These are phyloP conservation scores for Ptychoptera contaminata DNA, from an alignment of 2,888 invertebrate species.

Conservation along the genomic window DNA sequence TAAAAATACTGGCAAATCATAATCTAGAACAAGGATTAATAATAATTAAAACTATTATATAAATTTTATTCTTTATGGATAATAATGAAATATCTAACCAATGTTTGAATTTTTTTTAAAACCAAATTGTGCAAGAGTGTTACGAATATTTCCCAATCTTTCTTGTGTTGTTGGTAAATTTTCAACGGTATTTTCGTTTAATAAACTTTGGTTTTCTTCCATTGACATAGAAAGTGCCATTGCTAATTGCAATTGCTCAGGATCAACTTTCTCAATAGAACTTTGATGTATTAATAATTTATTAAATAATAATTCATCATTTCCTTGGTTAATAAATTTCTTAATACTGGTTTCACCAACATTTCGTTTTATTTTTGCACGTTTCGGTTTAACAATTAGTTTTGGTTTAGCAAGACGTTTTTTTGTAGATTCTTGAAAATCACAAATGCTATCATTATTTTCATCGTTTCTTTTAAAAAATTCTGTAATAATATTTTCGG, in stretches of 20 bases:
- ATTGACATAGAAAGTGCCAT: slow-evolving; percentile 48
- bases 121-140: slow-evolving; percentile 44
- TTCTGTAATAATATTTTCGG: background rate
- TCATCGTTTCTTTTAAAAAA: background rate
- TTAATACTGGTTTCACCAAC: background rate
- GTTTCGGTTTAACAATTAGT: background rate
- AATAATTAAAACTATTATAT: background rate
- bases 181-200: background rate
- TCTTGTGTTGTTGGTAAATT: slow-evolving; percentile 4
- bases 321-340: slow-evolving; percentile 11
- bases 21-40: slow-evolving; percentile 15
- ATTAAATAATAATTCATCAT: slow-evolving; percentile 22
- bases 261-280: slow-evolving; percentile 36
- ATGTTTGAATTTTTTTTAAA: slow-evolving; percentile 27
- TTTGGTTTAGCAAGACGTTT: background rate
- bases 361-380: background rate
- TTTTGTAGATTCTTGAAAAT: slow-evolving; percentile 4
- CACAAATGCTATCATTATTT: background rate
- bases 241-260: slow-evolving; percentile 49
- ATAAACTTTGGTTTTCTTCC: slow-evolving; percentile 14
- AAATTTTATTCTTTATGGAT: no score
- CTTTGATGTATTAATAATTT: slow-evolving; percentile 26
- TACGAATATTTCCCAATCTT: slow-evolving; percentile 26
- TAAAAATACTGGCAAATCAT: slow-evolving; percentile 13
- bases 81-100: no score